phyloP scores from a whole-genome alignment of 2,797 vertebrate genomes.

The Trematomus bernacchii region DNA sequence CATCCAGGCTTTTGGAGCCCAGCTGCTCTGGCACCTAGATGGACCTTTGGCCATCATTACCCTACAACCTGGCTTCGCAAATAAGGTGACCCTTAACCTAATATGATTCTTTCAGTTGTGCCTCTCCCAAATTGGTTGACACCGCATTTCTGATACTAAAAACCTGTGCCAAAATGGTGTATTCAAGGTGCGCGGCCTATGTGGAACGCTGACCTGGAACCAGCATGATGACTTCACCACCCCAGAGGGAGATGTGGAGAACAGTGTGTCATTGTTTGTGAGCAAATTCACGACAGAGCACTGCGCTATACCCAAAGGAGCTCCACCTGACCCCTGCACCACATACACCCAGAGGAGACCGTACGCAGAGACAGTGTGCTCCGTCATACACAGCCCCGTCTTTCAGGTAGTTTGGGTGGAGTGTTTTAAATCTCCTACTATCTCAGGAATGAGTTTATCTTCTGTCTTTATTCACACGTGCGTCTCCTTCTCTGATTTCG shows the following conservation, averaged over 20 bases:
- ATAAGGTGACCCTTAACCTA: conserved; percentile 81
- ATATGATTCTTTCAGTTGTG: not conserved
- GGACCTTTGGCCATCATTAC: conserved; percentile 86
- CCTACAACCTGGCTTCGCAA: conserved; percentile 88
- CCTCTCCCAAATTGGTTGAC: too few species aligned
- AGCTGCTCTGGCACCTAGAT: conserved; percentile 89
- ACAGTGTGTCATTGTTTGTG: conserved; percentile 82
- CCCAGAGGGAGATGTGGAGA: conserved; percentile 91
- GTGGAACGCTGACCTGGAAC: conserved; percentile 92
- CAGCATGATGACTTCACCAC: conserved; percentile 94
- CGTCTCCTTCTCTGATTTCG: not conserved
- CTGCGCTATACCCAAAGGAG: conserved; percentile 69
- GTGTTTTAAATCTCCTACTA: not conserved
- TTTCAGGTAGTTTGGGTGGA: conserved; percentile 87
- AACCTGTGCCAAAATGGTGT: not conserved
- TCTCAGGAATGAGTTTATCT: not conserved
- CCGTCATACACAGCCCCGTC: conserved; percentile 77
- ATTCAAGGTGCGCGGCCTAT: conserved; percentile 91
- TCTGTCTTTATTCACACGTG: not conserved
- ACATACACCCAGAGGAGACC: conserved; percentile 82
- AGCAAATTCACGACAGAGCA: conserved; percentile 81
- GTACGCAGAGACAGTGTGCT: conserved; percentile 84
- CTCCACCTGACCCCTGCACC: conserved; percentile 79
- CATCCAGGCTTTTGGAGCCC: conserved; percentile 86
- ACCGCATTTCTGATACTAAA: too few species aligned